phyloP scores from a whole-genome alignment of 1,140 invertebrate species.

The Drosophila saltans region DNA sequence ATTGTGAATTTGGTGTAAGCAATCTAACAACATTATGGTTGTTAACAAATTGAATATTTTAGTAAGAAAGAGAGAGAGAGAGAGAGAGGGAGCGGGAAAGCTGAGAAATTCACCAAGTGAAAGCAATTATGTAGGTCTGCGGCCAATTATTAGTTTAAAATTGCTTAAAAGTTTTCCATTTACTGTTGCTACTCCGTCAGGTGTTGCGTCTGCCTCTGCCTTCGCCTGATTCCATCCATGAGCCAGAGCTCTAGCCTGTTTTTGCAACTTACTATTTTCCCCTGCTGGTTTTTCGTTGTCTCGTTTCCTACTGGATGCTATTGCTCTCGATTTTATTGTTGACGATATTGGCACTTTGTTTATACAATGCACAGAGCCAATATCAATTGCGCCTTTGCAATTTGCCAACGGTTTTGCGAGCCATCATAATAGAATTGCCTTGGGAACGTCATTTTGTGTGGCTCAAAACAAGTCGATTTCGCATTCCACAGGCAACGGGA shows the following conservation, averaged over 20 bases:
- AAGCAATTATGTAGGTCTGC: slow-evolving; percentile 17
- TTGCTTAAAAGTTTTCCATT: slow-evolving; percentile 35
- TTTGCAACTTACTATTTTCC: neutral
- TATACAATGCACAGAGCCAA: slow-evolving; percentile 56
- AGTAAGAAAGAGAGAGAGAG: neutral
- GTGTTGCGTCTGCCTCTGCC: no score
- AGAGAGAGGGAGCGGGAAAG: neutral
- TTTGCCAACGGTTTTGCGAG: slow-evolving; percentile 65
- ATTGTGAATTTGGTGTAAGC: neutral
- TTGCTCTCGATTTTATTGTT: slow-evolving; percentile 22
- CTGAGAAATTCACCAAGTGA: neutral
- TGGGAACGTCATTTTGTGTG: slow-evolving; percentile 76
- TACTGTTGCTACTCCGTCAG: neutral
- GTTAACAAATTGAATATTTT: slow-evolving; percentile 9
- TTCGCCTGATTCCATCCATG: no score
- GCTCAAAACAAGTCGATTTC: slow-evolving; percentile 73
- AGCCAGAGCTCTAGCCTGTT: no score
- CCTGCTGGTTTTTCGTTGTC: slow-evolving; percentile 1
- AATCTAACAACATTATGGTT: neutral
- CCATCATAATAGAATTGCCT: slow-evolving; percentile 77
- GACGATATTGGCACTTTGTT: slow-evolving; percentile 47
- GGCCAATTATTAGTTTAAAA: slow-evolving; percentile 54
- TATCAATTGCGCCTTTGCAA: slow-evolving; percentile 76
- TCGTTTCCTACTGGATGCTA: neutral
- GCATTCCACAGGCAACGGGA: slow-evolving; percentile 29